A percentile compares a stretch with the other conserved stretches of the same genome.
Evolutionary conservation across 2,797 vertebrate genomes (phyloP).

Genomic region (Menidia menidia): DNA sequence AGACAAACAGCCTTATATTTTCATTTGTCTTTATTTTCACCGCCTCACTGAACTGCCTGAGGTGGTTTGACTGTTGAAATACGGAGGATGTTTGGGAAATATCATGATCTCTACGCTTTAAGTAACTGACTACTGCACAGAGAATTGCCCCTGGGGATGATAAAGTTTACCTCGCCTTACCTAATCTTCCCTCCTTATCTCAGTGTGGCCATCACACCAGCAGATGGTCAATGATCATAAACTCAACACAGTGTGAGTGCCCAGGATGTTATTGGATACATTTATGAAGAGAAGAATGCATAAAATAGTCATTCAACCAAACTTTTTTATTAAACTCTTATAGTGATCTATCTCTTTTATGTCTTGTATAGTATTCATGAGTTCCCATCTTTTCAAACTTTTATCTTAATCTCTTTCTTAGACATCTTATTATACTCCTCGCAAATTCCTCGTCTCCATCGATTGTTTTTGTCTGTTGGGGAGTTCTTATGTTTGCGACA

Average conservation of each 20-base stretch:
- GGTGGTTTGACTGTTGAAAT: not conserved
- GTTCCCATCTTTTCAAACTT: not conserved
- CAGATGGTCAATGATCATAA: conserved; percentile 30
- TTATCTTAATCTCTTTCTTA: no score
- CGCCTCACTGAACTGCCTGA: not conserved
- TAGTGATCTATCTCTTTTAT: no score
- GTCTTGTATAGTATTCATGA: not conserved
- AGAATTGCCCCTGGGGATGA: not conserved
- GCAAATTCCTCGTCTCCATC: not conserved
- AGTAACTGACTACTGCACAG: not conserved
- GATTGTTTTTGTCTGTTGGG: conserved; percentile 4
- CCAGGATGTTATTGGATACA: conserved; percentile 1
- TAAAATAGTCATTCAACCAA: not conserved
- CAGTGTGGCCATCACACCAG: not conserved
- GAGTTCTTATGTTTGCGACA: not conserved
- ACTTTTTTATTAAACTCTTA: no score
- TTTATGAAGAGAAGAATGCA: not conserved
- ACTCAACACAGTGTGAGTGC: not conserved
- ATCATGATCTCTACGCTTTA: not conserved
- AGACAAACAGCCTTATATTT: not conserved
- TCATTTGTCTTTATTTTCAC: not conserved
- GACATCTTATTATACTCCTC: no score
- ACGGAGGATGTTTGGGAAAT: not conserved
- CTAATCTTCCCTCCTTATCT: not conserved
- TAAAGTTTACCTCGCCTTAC: not conserved